These are phyloP conservation scores for Poeciliopsis prolifica DNA, from an alignment of 2,113 vertebrate species.

Conservation along the genomic window DNA sequence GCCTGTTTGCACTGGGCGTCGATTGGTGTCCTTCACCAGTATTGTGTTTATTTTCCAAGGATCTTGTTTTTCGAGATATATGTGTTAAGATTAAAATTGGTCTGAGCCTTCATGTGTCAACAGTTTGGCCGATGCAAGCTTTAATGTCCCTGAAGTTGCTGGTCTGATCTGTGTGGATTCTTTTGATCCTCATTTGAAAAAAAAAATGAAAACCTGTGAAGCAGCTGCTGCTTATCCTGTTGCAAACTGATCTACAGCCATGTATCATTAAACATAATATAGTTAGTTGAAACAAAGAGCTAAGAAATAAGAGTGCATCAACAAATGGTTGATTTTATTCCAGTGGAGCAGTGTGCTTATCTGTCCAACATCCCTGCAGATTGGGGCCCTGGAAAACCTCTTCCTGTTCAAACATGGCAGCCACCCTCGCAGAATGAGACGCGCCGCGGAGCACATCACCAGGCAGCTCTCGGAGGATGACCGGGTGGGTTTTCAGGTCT, in stretches of 20 bases:
- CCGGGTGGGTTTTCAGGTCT: slow-evolving; percentile 77
- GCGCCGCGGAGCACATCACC: slow-evolving; percentile 89
- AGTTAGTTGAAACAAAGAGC: not conserved
- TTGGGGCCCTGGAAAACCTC: slow-evolving; percentile 94
- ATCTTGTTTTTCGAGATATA: not conserved
- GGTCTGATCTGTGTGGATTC: not conserved
- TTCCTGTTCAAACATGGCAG: slow-evolving; percentile 90
- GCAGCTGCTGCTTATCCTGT: too few species aligned
- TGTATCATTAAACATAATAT: not conserved
- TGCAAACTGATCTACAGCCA: too few species aligned
- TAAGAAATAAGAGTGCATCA: too few species aligned
- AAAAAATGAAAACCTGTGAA: not conserved
- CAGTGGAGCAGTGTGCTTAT: too few species aligned
- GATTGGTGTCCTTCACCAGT: too few species aligned
- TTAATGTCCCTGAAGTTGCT: not conserved
- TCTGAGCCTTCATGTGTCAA: not conserved
- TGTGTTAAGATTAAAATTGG: not conserved
- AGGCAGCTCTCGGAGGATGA: slow-evolving; percentile 93
- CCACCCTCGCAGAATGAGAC: slow-evolving; percentile 88
- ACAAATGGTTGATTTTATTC: too few species aligned
- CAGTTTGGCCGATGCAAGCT: not conserved
- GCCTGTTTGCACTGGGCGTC: too few species aligned
- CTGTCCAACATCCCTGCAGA: slow-evolving; percentile 74
- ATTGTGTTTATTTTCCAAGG: too few species aligned
- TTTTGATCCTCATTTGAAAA: not conserved